Conservation (phyloP, 37 sponge, comb jelly and placozoan genomes). For the Halisarca cf. caerulea region DNA sequence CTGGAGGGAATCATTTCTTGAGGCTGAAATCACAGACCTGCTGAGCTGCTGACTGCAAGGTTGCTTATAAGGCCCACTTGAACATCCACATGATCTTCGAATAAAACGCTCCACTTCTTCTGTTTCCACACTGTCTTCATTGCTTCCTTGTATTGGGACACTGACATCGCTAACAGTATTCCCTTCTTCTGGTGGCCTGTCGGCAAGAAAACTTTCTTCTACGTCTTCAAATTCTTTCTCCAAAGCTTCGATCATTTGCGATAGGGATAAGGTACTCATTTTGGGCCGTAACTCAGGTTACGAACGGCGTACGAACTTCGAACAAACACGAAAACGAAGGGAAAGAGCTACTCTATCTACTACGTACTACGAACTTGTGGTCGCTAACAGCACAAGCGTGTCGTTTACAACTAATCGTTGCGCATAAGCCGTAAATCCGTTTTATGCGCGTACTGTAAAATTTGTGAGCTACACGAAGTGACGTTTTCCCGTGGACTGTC, state of each 20-base stretch:
- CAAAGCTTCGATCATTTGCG: background rate
- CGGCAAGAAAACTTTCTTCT: background rate
- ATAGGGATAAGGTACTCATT: background rate
- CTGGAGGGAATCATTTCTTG: background rate
- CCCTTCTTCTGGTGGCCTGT: background rate
- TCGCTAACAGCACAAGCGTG: too few relatives aligned
- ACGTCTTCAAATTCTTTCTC: background rate
- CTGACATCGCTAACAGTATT: background rate
- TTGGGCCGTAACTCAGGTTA: too few relatives aligned
- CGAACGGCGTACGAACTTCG: too few relatives aligned
- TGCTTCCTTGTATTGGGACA: background rate
- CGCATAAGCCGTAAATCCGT: too few relatives aligned
- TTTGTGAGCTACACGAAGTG: too few relatives aligned
- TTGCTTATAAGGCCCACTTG: background rate
- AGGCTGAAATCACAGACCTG: background rate
- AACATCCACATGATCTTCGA: background rate
- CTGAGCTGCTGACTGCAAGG: background rate
- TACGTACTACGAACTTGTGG: too few relatives aligned
- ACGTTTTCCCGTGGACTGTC: too few relatives aligned
- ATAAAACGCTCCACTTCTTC: background rate
- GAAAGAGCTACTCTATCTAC: too few relatives aligned
- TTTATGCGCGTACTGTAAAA: too few relatives aligned
- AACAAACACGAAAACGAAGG: too few relatives aligned
- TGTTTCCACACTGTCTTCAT: background rate
- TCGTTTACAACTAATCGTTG: too few relatives aligned